Conservation (phyloP, 2,888 invertebrate genomes). For the Iselma pallidipennis region DNA sequence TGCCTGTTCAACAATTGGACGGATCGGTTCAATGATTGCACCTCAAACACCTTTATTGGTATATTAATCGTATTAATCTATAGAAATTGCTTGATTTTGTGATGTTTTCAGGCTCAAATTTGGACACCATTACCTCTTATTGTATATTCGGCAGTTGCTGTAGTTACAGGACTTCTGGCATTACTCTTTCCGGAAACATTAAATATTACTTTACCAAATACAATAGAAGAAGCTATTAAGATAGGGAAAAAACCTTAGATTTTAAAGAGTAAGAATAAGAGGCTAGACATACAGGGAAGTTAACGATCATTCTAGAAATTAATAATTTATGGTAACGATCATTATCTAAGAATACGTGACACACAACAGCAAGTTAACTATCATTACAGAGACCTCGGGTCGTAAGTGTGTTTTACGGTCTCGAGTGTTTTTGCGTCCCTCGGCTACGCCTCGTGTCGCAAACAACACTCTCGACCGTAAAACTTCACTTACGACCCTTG, state of each 20-base stretch:
- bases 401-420: too few species aligned
- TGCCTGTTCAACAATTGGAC: constrained; percentile 67
- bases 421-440: too few species aligned
- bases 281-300: too few species aligned
- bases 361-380: too few species aligned
- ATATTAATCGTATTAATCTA: constrained; percentile 32
- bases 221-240: constrained; percentile 69
- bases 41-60: constrained; percentile 73
- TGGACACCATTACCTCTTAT: constrained; percentile 63
- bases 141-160: constrained; percentile 65
- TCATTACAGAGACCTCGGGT: too few species aligned
- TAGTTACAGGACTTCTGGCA: constrained; percentile 64
- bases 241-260: constrained; percentile 42
- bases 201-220: constrained; percentile 68
- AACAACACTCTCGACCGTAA: too few species aligned
- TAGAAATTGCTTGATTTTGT: background rate
- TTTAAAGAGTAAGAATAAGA: too few species aligned
- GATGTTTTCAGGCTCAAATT: constrained; percentile 49
- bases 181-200: constrained; percentile 72
- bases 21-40: constrained; percentile 67
- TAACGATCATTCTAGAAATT: too few species aligned
- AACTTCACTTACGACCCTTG: too few species aligned
- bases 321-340: too few species aligned
- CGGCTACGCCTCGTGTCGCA: too few species aligned
- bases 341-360: too few species aligned